Percentiles rank a stretch among this genome's conserved stretches.
Conservation (phyloP, 2,888 invertebrate species). For the Conus canariensis region DNA sequence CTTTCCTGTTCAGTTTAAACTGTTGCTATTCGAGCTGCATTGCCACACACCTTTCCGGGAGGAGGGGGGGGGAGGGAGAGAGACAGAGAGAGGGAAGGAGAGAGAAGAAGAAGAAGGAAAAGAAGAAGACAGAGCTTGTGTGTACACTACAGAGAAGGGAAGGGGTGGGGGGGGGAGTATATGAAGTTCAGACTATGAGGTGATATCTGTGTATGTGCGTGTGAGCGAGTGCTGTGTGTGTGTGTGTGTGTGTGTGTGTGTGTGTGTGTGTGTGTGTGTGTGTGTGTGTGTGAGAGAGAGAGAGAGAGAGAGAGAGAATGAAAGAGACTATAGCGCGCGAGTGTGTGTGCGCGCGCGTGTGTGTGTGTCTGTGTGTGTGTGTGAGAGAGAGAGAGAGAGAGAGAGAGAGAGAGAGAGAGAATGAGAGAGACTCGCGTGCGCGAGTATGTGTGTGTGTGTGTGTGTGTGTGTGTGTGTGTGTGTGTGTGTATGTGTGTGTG, state of each 20-base stretch:
- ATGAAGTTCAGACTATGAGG: neutral
- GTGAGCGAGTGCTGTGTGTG: too few species aligned
- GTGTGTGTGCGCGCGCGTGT: neutral
- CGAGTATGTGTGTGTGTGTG: neutral
- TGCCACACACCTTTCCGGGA: too few species aligned
- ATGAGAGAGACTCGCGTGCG: neutral
- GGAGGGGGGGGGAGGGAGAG: neutral
- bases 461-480: constrained; percentile 1
- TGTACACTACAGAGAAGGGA: neutral
- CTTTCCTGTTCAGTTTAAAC: too few species aligned
- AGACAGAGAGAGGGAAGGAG: neutral
- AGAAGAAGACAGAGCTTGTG: neutral
- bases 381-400: neutral
- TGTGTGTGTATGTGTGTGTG: neutral
- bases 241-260: neutral
- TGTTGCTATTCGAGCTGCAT: too few species aligned
- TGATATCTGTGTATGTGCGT: neutral
- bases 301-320: too few species aligned
- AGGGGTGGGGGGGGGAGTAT: neutral
- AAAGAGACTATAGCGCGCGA: neutral
- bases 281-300: neutral
- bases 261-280: neutral
- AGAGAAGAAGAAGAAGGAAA: neutral
- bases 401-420: neutral
- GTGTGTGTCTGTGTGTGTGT: too few species aligned